phyloP scores from a whole-genome alignment of 2,888 invertebrate species.

The Lasioglossum calceatum region DNA sequence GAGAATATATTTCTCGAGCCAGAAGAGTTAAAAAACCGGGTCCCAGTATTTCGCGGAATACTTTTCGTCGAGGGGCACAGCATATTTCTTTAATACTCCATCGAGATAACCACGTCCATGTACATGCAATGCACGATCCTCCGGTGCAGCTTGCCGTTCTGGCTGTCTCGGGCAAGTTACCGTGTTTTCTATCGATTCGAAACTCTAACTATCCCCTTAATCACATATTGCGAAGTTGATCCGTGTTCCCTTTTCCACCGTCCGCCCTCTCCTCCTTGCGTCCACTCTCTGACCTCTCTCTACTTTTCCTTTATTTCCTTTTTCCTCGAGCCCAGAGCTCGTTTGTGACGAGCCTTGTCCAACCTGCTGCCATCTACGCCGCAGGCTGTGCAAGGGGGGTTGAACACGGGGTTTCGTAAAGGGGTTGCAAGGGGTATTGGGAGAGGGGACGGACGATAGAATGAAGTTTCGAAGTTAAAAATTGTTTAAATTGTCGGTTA shows the following conservation, averaged over 20 bases:
- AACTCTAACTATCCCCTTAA: conserved; percentile 82
- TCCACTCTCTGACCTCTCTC: neutral
- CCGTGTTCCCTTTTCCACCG: conserved; percentile 45
- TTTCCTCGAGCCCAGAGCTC: conserved; percentile 45
- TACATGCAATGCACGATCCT: conserved; percentile 12
- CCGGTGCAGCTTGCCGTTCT: conserved; percentile 1
- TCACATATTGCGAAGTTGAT: conserved; percentile 81
- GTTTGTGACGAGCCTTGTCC: conserved; percentile 69
- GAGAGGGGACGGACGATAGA: conserved; percentile 36
- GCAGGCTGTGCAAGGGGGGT: conserved; percentile 59
- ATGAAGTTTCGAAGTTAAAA: conserved; percentile 81
- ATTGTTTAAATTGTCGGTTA: conserved; percentile 83
- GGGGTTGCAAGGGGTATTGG: conserved; percentile 23
- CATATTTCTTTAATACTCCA: neutral
- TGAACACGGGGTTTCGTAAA: neutral
- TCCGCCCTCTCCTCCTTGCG: neutral
- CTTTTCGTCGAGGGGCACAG: neutral
- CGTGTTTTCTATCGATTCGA: conserved; percentile 77
- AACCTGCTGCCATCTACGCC: conserved; percentile 70
- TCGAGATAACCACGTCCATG: neutral
- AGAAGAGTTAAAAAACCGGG: neutral
- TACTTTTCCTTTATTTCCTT: conserved; percentile 16
- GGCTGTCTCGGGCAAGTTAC: conserved; percentile 20
- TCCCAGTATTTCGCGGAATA: neutral
- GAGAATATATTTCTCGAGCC: neutral